Evolutionary conservation across 1,140 invertebrate genomes (phyloP), one percentile per base, ranked within the genome.

Genomic region (Apocrypta bakeri): DNA sequence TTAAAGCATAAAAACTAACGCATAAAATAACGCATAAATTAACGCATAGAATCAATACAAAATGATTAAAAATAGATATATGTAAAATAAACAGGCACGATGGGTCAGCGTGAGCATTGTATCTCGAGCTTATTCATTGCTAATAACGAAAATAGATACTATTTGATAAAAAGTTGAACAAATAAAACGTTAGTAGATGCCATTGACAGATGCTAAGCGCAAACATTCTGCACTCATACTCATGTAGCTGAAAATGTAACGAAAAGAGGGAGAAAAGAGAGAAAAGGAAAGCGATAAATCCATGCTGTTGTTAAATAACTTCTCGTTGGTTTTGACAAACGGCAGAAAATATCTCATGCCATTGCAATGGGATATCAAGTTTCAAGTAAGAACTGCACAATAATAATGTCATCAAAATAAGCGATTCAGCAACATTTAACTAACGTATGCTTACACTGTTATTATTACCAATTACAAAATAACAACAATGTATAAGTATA

Each of bases 181-280:
- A 56, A 56, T 21, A 56, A n/a, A 56, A 21, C 1, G 21, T 56
- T 56, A 21, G 48, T 56, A 56, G 48, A 56, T 7, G n/a, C n/a
- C n/a, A 56, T 56, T 21, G n/a, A n/a, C 17, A 56, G 3, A n/a
- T 99, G 27, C 98, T 98, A 87, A 99, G 93, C 0, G 98, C 98
- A 77, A 99, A 92, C 0, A 99, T 97, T 37, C 97, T 97, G 31
- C 97, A 95, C 92, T 98, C 97, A 84, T 97, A 98, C 93, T 29
- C n/a, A 66, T 66, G 1, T 17, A 17, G 17, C 31, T 64, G 66
- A 56, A 77, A 85, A 29, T 14, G 24, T 27, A 27, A 66, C 63
- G 25, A 66, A 29, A 75, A 76, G 12, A 48, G 81, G 83, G 17
- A 64, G 0, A 66, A 29, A 87, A 89, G 87, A 83, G 83, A 85